Conservation (phyloP, 2,797 vertebrate genomes). For the Anniella stebbinsi region DNA sequence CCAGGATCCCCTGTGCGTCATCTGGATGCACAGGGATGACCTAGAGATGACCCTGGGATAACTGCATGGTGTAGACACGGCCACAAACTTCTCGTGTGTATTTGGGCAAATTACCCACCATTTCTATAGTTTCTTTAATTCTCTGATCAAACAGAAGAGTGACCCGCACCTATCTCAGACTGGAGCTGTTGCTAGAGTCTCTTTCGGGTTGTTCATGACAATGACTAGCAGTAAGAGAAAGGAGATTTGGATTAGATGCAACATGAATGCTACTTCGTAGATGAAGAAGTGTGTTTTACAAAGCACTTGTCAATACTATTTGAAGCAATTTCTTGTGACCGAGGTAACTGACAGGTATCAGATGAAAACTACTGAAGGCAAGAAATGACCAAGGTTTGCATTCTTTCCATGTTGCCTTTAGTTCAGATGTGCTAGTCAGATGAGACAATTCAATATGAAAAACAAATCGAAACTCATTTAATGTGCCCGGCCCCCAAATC, state of each 20-base stretch:
- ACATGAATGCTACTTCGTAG: slow-evolving; percentile 30
- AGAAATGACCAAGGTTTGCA: background rate
- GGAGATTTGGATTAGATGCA: slow-evolving; percentile 19
- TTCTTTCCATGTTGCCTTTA: slow-evolving; percentile 36
- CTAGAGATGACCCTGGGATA: too few relatives aligned
- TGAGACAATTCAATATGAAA: background rate
- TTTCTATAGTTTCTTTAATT: slow-evolving; percentile 41
- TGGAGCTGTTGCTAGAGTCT: background rate
- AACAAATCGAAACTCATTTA: slow-evolving; percentile 6
- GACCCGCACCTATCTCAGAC: slow-evolving; percentile 30
- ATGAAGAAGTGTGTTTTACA: slow-evolving; percentile 25
- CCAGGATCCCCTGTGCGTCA: too few relatives aligned
- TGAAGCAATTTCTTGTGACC: slow-evolving; percentile 9
- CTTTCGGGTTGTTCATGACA: background rate
- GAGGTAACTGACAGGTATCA: slow-evolving; percentile 26
- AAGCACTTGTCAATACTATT: slow-evolving; percentile 39
- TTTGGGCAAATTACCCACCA: slow-evolving; percentile 21
- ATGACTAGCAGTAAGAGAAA: slow-evolving; percentile 28
- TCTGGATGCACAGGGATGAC: too few relatives aligned
- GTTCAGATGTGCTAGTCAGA: slow-evolving; percentile 5
- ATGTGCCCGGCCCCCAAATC: background rate
- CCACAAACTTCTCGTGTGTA: slow-evolving; percentile 32
- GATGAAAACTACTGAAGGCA: background rate
- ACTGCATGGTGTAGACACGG: too few relatives aligned
- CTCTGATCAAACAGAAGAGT: slow-evolving; percentile 15